Evolutionary conservation across 2,888 invertebrate species (phyloP).

Genomic region (Helleia helle): DNA sequence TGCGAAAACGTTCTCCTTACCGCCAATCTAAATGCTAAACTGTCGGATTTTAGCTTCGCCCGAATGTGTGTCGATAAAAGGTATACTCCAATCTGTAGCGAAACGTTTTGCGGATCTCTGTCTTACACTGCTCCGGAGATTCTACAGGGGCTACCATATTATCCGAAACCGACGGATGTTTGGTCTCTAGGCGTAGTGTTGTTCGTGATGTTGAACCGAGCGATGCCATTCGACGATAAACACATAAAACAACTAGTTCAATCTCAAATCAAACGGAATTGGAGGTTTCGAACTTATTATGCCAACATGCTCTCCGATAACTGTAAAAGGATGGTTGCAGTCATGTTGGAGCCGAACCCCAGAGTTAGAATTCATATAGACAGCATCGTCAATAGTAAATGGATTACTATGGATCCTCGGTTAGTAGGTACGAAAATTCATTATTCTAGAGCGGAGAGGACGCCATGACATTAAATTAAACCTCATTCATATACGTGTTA

Average conservation of each 20-base stretch:
- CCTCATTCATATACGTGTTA: no score
- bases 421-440: constrained; percentile 42
- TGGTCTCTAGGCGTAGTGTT: constrained; percentile 88
- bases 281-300: constrained; percentile 81
- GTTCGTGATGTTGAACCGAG: constrained; percentile 87
- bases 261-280: constrained; percentile 70
- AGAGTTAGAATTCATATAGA: constrained; percentile 74
- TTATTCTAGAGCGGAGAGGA: no score
- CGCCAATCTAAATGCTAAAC: constrained; percentile 82
- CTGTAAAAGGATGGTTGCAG: constrained; percentile 75
- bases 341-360: constrained; percentile 80
- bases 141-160: constrained; percentile 81
- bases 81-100: constrained; percentile 73
- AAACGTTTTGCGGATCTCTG: constrained; percentile 89
- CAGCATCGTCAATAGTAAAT: constrained; percentile 69
- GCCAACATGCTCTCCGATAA: constrained; percentile 70
- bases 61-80: constrained; percentile 56
- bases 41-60: constrained; percentile 89
- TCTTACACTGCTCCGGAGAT: constrained; percentile 93
- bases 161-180: constrained; percentile 81
- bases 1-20: constrained; percentile 88
- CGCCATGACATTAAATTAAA: no score
- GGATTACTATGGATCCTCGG: constrained; percentile 80
- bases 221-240: constrained; percentile 88
- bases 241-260: constrained; percentile 81